Conservation (phyloP, 2,797 vertebrate species). For the Rhadinocentrus ornatus region DNA sequence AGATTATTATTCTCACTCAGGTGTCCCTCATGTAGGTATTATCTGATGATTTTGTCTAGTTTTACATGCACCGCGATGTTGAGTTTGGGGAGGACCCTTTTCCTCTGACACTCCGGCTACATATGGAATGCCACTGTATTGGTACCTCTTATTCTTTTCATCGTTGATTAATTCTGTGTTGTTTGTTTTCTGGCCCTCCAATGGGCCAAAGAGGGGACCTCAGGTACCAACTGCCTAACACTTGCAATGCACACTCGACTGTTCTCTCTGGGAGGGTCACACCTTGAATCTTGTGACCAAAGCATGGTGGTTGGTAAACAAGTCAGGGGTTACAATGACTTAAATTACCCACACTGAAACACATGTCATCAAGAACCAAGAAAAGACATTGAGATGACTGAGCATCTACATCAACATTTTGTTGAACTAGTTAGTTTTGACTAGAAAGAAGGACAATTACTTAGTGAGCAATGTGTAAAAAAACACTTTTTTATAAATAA, state of each 20-base stretch:
- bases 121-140: too few relatives aligned
- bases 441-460: background rate
- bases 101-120: background rate
- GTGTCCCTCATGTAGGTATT: too few relatives aligned
- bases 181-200: too few relatives aligned
- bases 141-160: background rate
- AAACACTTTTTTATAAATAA: background rate
- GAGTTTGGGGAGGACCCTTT: background rate
- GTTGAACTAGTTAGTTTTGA: background rate
- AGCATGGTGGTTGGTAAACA: background rate
- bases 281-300: background rate
- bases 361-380: background rate
- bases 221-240: background rate
- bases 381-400: background rate
- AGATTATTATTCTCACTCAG: too few relatives aligned
- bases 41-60: too few relatives aligned
- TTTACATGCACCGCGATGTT: too few relatives aligned
- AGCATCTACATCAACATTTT: background rate
- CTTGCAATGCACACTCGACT: background rate
- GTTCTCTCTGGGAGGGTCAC: background rate
- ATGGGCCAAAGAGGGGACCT: background rate
- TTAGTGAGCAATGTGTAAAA: background rate
- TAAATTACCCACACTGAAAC: too few relatives aligned
- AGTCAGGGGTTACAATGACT: background rate
- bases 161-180: background rate